Percentiles rank a stretch among this genome's conserved stretches.
phyloP scores from a whole-genome alignment of 2,888 invertebrate genomes.

The Thysanoteuthis rhombus region DNA sequence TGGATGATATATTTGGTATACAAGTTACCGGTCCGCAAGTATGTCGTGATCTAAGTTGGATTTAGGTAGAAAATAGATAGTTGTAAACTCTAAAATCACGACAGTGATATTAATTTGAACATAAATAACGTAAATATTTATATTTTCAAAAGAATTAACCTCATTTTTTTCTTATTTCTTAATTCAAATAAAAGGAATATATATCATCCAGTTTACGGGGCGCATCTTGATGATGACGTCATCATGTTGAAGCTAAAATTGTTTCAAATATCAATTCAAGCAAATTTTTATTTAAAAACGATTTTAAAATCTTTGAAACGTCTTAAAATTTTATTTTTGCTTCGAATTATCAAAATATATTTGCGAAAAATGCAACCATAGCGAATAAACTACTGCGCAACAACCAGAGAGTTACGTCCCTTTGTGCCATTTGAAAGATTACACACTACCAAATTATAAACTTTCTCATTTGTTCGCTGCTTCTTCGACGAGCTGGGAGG shows the following conservation, averaged over 20 bases:
- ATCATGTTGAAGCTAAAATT: neutral
- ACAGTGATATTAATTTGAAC: neutral
- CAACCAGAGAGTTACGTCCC: constrained; percentile 20
- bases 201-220: constrained; percentile 16
- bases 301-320: neutral
- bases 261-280: neutral
- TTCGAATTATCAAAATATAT: neutral
- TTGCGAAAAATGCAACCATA: neutral
- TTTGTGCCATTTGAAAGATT: neutral
- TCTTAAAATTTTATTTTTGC: neutral
- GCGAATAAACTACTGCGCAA: neutral
- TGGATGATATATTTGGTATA: neutral
- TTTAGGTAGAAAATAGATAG: neutral
- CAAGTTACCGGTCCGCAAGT: neutral
- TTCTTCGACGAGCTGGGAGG: constrained; percentile 14
- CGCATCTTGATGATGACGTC: constrained; percentile 21
- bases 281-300: neutral
- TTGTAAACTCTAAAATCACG: neutral
- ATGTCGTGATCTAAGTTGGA: neutral
- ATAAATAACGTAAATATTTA: neutral
- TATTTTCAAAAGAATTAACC: neutral
- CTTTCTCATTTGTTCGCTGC: neutral
- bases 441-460: neutral
- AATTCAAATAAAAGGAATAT: neutral
- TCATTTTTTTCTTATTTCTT: neutral